Evolutionary conservation across 1,140 invertebrate genomes (phyloP), one percentile per base, ranked within the genome.

Genomic region (Drosophila repleta): DNA sequence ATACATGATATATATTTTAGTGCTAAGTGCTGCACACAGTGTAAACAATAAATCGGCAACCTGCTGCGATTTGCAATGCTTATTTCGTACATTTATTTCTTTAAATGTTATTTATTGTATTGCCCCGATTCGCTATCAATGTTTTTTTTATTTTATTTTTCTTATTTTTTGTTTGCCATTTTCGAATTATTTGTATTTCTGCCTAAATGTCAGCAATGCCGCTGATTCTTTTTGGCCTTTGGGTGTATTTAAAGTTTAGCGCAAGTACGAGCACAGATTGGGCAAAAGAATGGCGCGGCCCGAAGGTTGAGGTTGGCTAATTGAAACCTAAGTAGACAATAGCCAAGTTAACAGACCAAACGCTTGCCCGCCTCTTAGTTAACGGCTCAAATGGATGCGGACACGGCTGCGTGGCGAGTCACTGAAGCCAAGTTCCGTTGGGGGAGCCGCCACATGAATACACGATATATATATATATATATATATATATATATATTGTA

Each of bases 351-450:
- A 11, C 48, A 29, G 15, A 32, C 24, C n/a, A 48, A n/a, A n/a
- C 49, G 24, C 10, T 35, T 10, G 3, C n/a, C 60, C n/a, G 6
- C 15, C 2, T 26, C 49, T 8, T n/a, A 11, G 17, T 26, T 26
- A 49, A 39, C 26, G 41, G 49, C 65, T 64, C 21, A 52, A 20
- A 62, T 20, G 21, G 17, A 63, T 32, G 39, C 41, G 63, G 63
- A 72, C 41, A 71, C 46, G 61, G 69, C 56, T 66, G 24, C 57
- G 57, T 73, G 70, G 65, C 67, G 73, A 75, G 32, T 70, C 73
- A 71, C 60, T 65, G 67, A 75, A 75, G 73, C 73, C 61, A 39
- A 75, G 67, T 71, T 76, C 74, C 69, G 74, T 71, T 67, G 63
- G 35, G 55, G 53, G 52, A 29, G 39, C 39, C 15, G 15, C 39